Evolutionary conservation across 2,888 invertebrate species (phyloP), one percentile per base, ranked within the genome.

Genomic region (Pseudococcus viburni): DNA sequence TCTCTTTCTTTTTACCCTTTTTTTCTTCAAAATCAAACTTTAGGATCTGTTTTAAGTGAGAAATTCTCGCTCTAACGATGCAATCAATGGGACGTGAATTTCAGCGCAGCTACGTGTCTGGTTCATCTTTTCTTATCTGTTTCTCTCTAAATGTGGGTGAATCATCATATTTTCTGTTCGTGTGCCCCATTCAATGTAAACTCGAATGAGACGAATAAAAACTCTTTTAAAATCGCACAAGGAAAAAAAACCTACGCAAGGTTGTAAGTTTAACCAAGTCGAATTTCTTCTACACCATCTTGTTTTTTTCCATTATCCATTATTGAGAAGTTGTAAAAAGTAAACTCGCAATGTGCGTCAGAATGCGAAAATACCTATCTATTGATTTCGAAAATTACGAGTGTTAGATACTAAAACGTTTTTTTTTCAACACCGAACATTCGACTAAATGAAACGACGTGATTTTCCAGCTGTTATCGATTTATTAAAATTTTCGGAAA

Each of bases 161-260:
- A 73, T 73, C 12, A 73, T 73, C 73, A 73, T 73, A 73, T 73
- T 73, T 73, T 73, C 73, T 73, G 73, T 73, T 73, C 73, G 17
- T 39, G 15, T 33, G 33, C 9, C 73, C 33, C 33, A 73, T 39
- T 73, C 33, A 26, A 12, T 33, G 26, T 26, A 73, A 73, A 73
- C 73, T 73, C 17, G 39, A 73, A 73, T 39, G 33, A 73, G 15
- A 33, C 5, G 33, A 73, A 73, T 26, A 12, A 73, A 73, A 73
- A 39, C 6, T 33, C 7, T 73, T 73, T 73, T 33, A 15, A 39
- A 73, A 73, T 73, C 26, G 33, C 26, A 33, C 26, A 33, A 33
- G 26, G 3, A 33, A 73, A 26, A 73, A 73, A 73, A 59, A 73
- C 73, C 68, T 19, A 68, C 4, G n/a, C 26, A 33, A 33, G 26